These are phyloP conservation scores for Cavia porcellus DNA, from an alignment of 2,113 vertebrate genomes.

Conservation along the genomic window DNA sequence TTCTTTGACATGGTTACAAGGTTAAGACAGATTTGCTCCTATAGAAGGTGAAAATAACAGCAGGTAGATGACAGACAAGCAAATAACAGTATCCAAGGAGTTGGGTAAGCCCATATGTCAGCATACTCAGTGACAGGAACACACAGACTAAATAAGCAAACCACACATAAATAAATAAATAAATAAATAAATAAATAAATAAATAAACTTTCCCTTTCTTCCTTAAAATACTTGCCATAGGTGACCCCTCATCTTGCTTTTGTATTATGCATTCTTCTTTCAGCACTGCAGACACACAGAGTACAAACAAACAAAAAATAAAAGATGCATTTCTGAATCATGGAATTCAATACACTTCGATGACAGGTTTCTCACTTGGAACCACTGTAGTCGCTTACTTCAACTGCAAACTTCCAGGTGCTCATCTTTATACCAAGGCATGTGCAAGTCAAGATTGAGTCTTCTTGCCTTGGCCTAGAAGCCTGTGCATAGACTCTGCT, in stretches of 20 bases:
- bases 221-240: neutral
- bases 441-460: neutral
- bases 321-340: neutral
- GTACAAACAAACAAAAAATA: neutral
- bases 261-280: neutral
- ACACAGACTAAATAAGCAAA: neutral
- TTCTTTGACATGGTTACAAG: neutral
- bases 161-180: neutral
- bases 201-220: neutral
- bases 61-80: neutral
- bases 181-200: too few species aligned
- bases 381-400: neutral
- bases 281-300: neutral
- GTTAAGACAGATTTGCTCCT: neutral
- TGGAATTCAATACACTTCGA: neutral
- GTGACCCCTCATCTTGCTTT: neutral
- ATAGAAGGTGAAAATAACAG: neutral
- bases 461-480: neutral
- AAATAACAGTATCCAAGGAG: neutral
- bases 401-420: neutral
- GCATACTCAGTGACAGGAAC: neutral
- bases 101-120: neutral
- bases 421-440: neutral
- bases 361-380: neutral
- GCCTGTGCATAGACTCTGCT: neutral